Base-by-base conservation (phyloP, 1,140 invertebrate genomes). In the Drosophila truncata region DNA sequence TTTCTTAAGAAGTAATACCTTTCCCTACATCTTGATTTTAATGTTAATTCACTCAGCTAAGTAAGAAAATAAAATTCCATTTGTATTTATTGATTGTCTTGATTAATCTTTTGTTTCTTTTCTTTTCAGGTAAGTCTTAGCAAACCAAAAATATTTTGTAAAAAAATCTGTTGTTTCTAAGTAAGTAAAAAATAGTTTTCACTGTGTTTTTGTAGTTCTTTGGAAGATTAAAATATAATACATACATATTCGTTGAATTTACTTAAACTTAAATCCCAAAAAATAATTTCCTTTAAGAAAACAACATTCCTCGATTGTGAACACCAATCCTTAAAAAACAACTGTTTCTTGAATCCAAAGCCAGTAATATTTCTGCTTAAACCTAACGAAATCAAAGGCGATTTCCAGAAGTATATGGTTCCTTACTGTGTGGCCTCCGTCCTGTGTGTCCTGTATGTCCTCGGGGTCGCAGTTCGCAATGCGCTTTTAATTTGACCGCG, bases 401-500 rank as follows among this genome's bases (percentile, higher is more conserved):
- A 20, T 23, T 35, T 35, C 14, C 31, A 31, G 3, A 35, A 35
- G 18, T 33, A 33, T 23, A 10, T 33, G 18, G 13, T 5, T 8
- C 16, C 11, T 37, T 37, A 37, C 18, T 23, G 20, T 35, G 31
- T 14, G 18, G 8, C 23, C 29, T n/a, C 16, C 23, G 25, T 49
- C 25, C 27, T 50, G 27, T 18, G 31, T 33, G 49, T 52, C 50
- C 33, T 39, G 54, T 23, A n/a, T 57, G 20, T 50, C 33, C 23
- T 44, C 46, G 11, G 47, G 42, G 10, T 2, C 20, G 6, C 33
- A 47, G 47, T 72, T 83, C 61, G 72, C 82, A 77, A 80, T 80
- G 77, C 72, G 63, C 72, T 85, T 84, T 84, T 85, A 84, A 84
- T 84, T 84, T 84, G 82, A 78, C 76, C 80, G 75, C 80, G 75